These are phyloP conservation scores for Semaprochilodus insignis DNA, from an alignment of 2,797 vertebrate genomes.

Conservation along the genomic window DNA sequence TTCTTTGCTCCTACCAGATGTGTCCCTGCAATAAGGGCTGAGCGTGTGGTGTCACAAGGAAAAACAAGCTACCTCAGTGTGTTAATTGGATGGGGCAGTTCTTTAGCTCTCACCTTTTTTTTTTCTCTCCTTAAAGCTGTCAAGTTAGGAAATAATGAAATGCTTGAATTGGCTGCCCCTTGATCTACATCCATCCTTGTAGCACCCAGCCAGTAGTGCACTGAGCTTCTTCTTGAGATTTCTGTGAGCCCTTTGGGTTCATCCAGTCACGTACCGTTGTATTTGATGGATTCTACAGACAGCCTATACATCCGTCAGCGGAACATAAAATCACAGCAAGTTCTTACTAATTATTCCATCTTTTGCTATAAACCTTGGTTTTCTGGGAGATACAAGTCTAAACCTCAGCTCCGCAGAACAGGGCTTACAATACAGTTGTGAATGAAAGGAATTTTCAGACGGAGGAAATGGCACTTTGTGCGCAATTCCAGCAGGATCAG, in stretches of 20 bases:
- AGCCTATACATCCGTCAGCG: slow-evolving; percentile 36
- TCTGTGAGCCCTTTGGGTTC: slow-evolving; percentile 26
- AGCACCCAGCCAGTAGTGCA: slow-evolving; percentile 21
- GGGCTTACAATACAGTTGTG: neutral
- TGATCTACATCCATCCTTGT: slow-evolving; percentile 48
- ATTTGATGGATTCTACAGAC: slow-evolving; percentile 47
- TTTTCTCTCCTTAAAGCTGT: slow-evolving; percentile 67
- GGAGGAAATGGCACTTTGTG: neutral
- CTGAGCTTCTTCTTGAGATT: neutral
- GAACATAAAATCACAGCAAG: slow-evolving; percentile 29
- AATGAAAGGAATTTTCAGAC: slow-evolving; percentile 5
- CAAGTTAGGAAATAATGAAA: slow-evolving; percentile 71
- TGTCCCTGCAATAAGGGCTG: slow-evolving; percentile 67
- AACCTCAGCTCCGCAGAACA: neutral
- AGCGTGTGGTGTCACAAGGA: slow-evolving; percentile 68
- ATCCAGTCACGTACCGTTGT: slow-evolving; percentile 24
- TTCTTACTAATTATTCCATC: slow-evolving; percentile 1
- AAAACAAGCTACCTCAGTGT: slow-evolving; percentile 72
- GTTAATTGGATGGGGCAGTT: slow-evolving; percentile 81
- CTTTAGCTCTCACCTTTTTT: slow-evolving; percentile 74
- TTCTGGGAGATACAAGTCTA: slow-evolving; percentile 9
- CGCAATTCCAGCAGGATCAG: neutral
- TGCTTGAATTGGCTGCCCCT: slow-evolving; percentile 63
- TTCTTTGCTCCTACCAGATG: slow-evolving; percentile 61
- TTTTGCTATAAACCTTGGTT: slow-evolving; percentile 21